Conservation (phyloP, 2,888 invertebrate species). For the Ariolimax columbianus region DNA sequence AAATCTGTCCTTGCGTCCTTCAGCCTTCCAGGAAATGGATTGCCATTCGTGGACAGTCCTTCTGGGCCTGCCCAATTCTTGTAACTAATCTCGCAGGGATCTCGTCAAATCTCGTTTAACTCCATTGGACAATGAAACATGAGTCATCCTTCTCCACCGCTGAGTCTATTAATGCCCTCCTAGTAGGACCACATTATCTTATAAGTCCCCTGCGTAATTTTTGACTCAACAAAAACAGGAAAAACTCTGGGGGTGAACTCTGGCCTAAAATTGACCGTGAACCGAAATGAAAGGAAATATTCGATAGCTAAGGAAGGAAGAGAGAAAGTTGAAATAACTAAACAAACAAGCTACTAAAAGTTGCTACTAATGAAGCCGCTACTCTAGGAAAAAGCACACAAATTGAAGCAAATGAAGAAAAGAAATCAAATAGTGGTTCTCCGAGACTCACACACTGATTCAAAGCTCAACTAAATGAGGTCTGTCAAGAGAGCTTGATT, state of each 20-base stretch:
- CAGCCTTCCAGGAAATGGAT: constrained; percentile 29
- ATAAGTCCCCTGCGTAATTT: not conserved
- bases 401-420: too few relatives aligned
- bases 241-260: not conserved
- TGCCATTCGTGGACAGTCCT: constrained; percentile 27
- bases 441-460: too few relatives aligned
- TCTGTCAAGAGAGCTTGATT: too few relatives aligned
- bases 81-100: constrained; percentile 34
- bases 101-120: constrained; percentile 42
- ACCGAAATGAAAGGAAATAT: too few relatives aligned
- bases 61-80: constrained; percentile 28
- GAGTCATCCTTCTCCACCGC: constrained; percentile 21
- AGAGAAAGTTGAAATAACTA: too few relatives aligned
- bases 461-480: too few relatives aligned
- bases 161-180: not conserved
- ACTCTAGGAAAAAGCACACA: too few relatives aligned
- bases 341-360: too few relatives aligned
- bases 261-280: too few relatives aligned
- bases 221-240: not conserved
- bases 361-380: too few relatives aligned
- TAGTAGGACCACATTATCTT: constrained; percentile 22
- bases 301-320: too few relatives aligned
- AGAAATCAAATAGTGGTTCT: too few relatives aligned
- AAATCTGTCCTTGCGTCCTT: constrained; percentile 20
- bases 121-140: constrained; percentile 46